Evolutionary conservation across 1,140 invertebrate species (phyloP).

Genomic region (Cotesia vestalis): DNA sequence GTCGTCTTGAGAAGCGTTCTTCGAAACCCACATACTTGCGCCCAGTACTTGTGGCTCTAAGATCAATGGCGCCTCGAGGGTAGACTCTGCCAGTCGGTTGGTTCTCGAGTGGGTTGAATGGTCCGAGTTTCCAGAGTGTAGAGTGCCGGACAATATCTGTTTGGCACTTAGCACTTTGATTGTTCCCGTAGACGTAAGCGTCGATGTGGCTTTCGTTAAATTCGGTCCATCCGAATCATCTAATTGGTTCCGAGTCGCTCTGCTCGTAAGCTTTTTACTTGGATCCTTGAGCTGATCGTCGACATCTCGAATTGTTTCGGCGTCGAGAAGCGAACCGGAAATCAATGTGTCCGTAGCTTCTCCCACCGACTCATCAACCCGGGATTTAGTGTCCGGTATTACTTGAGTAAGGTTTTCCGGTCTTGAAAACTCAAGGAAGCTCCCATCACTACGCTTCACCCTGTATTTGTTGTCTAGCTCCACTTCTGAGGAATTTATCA

Average conservation of each 20-base stretch:
- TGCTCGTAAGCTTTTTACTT: neutral
- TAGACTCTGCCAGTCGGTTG: neutral
- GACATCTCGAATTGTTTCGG: neutral
- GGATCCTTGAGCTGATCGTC: neutral
- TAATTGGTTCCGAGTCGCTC: constrained; percentile 1
- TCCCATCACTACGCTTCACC: neutral
- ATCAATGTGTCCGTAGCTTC: neutral
- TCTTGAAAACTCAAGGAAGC: neutral
- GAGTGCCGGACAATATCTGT: constrained; percentile 1
- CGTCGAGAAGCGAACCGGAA: neutral
- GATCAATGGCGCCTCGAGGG: constrained; percentile 25
- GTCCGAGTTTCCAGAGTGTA: constrained; percentile 5
- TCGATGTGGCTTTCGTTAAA: neutral
- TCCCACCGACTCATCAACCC: constrained; percentile 4
- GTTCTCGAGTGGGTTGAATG: neutral
- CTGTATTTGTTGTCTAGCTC: no score
- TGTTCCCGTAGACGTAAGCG: neutral
- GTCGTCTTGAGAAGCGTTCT: constrained; percentile 17
- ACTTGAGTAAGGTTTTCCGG: neutral
- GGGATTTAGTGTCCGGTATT: neutral
- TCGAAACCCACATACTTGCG: constrained; percentile 4
- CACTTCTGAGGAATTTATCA: no score
- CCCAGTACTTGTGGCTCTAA: constrained; percentile 3
- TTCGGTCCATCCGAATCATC: neutral
- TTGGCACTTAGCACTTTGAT: constrained; percentile 14